Percentiles rank a stretch among this genome's conserved stretches.
These are phyloP conservation scores for Chiloscyllium plagiosum DNA, from an alignment of 2,113 vertebrate species.

Conservation along the genomic window DNA sequence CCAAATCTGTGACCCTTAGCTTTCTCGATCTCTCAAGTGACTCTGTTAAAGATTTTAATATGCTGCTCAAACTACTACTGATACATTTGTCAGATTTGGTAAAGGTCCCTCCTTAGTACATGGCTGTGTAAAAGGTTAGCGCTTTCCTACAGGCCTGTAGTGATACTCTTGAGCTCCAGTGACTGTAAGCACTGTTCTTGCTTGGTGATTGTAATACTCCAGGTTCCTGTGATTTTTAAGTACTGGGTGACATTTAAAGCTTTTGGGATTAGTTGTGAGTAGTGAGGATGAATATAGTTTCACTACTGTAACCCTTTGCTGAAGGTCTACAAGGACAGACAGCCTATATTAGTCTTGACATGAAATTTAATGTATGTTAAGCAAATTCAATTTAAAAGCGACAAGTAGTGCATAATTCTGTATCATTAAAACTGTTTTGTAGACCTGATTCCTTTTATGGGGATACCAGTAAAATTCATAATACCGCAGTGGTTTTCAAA, in stretches of 20 bases:
- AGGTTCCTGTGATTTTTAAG: neutral
- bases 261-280: neutral
- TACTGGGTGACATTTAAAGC: neutral
- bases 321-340: conserved; percentile 14
- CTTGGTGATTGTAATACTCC: neutral
- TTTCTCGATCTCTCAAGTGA: neutral
- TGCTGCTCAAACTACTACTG: neutral
- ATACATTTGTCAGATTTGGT: neutral
- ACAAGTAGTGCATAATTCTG: conserved; percentile 17
- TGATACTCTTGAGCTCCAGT: neutral
- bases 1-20: neutral
- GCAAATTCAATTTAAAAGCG: conserved; percentile 22
- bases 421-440: conserved; percentile 1
- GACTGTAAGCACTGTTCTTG: neutral
- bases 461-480: neutral
- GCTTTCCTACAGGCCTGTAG: neutral
- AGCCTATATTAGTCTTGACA: neutral
- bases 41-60: neutral
- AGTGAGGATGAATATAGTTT: conserved; percentile 3
- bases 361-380: conserved; percentile 21
- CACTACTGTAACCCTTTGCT: neutral
- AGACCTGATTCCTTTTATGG: conserved; percentile 7
- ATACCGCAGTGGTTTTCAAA: conserved; percentile 1
- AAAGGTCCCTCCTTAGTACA: neutral
- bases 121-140: neutral